Evolutionary conservation across 2,797 vertebrate genomes (phyloP).

Genomic region (Otus scops): DNA sequence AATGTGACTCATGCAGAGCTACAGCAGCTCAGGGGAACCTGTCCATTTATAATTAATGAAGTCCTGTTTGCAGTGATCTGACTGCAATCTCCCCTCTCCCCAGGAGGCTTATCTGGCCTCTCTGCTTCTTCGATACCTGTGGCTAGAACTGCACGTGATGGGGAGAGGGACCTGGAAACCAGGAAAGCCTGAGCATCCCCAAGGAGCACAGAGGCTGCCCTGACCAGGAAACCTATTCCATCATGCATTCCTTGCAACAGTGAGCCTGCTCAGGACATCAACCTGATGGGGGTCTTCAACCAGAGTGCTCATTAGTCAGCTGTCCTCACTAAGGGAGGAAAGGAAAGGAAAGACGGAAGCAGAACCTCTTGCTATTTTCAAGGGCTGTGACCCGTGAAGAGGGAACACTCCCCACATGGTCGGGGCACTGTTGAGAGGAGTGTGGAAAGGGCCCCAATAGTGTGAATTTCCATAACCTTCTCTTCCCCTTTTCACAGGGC

Average conservation of each 20-base stretch:
- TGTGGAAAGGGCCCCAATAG: neutral
- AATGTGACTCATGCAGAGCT: neutral
- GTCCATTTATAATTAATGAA: conserved; percentile 26
- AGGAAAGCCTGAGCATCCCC: neutral
- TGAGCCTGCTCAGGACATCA: neutral
- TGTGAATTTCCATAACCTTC: neutral
- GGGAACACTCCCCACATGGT: rapidly evolving
- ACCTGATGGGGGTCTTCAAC: neutral
- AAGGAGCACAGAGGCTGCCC: neutral
- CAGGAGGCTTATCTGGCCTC: neutral
- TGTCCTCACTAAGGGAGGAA: neutral
- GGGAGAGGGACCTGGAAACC: neutral
- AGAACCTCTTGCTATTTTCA: neutral
- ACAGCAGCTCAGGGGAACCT: neutral
- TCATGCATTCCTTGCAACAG: neutral
- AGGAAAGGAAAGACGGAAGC: neutral
- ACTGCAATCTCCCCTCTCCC: neutral
- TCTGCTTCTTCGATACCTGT: neutral
- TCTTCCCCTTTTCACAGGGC: neutral
- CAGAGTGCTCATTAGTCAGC: neutral
- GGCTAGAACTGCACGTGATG: rapidly evolving
- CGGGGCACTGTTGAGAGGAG: neutral
- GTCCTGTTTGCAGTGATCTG: neutral
- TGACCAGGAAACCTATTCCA: neutral
- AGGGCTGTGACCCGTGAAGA: neutral